Percentiles rank a stretch among this genome's conserved stretches.
Conservation (phyloP, 2,888 invertebrate species). For the Lithophane ornitopus region DNA sequence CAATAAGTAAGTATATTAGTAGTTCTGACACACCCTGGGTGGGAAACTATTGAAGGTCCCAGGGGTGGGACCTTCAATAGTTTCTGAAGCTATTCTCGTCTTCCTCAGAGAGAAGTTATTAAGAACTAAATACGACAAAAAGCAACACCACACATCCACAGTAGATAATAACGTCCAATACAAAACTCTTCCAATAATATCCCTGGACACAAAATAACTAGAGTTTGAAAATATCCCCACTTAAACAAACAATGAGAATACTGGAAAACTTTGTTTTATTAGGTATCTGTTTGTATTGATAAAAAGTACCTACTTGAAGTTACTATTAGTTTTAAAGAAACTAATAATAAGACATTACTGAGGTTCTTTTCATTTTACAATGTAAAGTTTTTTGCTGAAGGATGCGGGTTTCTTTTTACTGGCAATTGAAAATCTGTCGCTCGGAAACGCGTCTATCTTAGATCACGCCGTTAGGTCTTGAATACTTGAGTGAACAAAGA, state of each 20-base stretch:
- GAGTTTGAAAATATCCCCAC: constrained; percentile 7
- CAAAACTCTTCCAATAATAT: constrained; percentile 45
- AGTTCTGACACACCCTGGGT: background rate
- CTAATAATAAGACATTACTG: background rate
- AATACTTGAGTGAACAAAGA: constrained; percentile 36
- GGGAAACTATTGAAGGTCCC: too few species aligned
- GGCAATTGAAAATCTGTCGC: constrained; percentile 31
- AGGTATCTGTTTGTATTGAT: constrained; percentile 24
- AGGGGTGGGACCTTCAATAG: background rate
- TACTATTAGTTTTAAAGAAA: constrained; percentile 13
- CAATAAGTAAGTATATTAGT: too few species aligned
- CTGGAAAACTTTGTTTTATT: constrained; percentile 31
- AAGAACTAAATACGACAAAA: background rate
- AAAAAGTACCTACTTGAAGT: constrained; percentile 8
- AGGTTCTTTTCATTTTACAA: constrained; percentile 12
- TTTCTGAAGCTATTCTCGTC: background rate
- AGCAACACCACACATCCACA: background rate
- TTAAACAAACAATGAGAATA: constrained; percentile 27
- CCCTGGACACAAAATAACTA: constrained; percentile 13
- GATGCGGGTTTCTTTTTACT: background rate
- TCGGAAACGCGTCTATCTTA: constrained; percentile 24
- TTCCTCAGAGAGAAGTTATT: background rate
- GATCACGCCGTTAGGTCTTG: constrained; percentile 9
- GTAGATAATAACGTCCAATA: constrained; percentile 2
- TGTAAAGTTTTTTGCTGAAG: constrained; percentile 10